Evolutionary conservation across 2,888 invertebrate genomes (phyloP).

Genomic region (Amblyjoppa fuscipennis): DNA sequence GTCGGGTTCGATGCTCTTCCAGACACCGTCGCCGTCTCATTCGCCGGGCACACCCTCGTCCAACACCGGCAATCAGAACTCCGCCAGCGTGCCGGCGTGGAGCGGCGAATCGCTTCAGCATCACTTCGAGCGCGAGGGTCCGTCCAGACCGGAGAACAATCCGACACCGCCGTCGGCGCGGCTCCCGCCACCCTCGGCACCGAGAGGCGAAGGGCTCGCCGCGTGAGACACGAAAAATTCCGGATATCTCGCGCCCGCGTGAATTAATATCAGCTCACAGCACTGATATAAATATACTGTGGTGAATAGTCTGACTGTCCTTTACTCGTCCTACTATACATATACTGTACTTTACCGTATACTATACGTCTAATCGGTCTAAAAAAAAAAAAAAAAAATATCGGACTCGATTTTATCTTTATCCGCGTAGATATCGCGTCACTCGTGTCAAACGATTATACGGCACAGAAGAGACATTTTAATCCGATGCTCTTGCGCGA

Average conservation of each 20-base stretch:
- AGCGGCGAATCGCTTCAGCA: slow-evolving; percentile 86
- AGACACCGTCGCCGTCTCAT: slow-evolving; percentile 82
- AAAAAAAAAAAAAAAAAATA: not conserved
- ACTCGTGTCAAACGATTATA: not conserved
- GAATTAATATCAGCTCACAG: slow-evolving; percentile 1
- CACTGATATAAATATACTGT: slow-evolving; percentile 12
- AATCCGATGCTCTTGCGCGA: not conserved
- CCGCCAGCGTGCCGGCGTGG: slow-evolving; percentile 85
- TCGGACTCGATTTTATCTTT: not conserved
- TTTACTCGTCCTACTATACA: slow-evolving; percentile 29
- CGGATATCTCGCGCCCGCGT: slow-evolving; percentile 1
- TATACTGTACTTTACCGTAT: slow-evolving; percentile 23
- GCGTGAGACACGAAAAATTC: slow-evolving; percentile 85
- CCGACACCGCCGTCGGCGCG: slow-evolving; percentile 86
- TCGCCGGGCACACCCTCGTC: slow-evolving; percentile 84
- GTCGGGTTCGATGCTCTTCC: slow-evolving; percentile 84
- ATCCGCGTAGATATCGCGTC: not conserved
- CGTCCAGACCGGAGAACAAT: slow-evolving; percentile 83
- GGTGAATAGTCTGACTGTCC: slow-evolving; percentile 30
- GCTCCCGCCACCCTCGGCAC: slow-evolving; percentile 88
- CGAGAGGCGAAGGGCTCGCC: slow-evolving; percentile 90
- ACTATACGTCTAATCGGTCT: slow-evolving; percentile 21
- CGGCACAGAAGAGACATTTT: not conserved
- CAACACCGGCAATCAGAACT: slow-evolving; percentile 82
- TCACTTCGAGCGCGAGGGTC: slow-evolving; percentile 87